These are phyloP conservation scores for Spilarctia lutea DNA, from an alignment of 2,888 invertebrate species.

Conservation along the genomic window DNA sequence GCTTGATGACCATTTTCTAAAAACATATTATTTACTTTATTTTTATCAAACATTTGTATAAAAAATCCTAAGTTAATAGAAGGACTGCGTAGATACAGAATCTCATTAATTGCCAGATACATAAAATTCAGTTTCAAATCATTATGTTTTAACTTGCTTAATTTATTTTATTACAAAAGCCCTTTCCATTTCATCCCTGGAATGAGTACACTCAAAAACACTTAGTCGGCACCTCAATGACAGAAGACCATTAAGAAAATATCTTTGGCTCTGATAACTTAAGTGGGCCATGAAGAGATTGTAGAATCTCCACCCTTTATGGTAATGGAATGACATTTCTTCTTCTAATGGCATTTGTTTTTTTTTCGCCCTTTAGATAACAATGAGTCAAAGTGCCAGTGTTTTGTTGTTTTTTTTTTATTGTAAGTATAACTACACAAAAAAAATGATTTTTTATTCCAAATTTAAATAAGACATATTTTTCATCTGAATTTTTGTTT, in stretches of 20 bases:
- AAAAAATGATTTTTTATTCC: background rate
- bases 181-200: slow-evolving; percentile 13
- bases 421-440: background rate
- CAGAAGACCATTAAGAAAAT: slow-evolving; percentile 21
- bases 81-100: background rate
- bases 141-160: background rate
- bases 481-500: background rate
- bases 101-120: background rate
- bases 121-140: slow-evolving; percentile 9
- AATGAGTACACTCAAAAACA: slow-evolving; percentile 16
- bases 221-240: slow-evolving; percentile 23
- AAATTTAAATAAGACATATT: background rate
- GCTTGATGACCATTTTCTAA: background rate
- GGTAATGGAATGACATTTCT: slow-evolving; percentile 19
- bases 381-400: slow-evolving; percentile 4
- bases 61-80: background rate
- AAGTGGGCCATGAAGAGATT: slow-evolving; percentile 19
- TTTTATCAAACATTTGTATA: background rate
- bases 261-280: slow-evolving; percentile 14
- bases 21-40: background rate
- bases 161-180: slow-evolving; percentile 16
- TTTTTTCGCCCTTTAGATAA: slow-evolving; percentile 1
- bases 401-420: background rate
- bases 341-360: slow-evolving; percentile 14
- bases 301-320: slow-evolving; percentile 11